Conservation (phyloP, 2,113 vertebrate species). For the Chloropsis hardwickii region DNA sequence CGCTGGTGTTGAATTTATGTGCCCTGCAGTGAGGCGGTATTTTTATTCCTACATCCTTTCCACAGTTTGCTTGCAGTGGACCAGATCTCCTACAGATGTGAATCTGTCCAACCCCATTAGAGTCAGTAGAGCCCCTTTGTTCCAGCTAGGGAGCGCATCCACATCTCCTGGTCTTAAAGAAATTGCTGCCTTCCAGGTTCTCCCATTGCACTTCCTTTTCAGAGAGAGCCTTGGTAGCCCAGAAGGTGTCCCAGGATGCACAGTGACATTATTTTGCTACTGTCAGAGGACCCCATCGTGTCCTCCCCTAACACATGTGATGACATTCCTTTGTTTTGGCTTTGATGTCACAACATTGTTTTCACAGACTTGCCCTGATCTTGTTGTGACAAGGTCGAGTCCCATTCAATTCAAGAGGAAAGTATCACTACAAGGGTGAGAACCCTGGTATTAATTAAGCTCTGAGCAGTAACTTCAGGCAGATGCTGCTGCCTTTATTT, state of each 20-base stretch:
- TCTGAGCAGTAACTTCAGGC: background rate
- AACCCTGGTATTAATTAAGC: background rate
- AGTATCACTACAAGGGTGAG: background rate
- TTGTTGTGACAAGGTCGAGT: constrained; percentile 19
- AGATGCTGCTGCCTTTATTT: background rate
- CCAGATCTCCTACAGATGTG: background rate
- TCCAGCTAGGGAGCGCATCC: background rate
- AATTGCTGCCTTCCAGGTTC: background rate
- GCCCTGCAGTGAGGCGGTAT: background rate
- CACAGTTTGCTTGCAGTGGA: background rate
- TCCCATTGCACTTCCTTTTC: background rate
- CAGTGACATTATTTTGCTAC: background rate
- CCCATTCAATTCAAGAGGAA: background rate
- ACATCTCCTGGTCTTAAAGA: background rate
- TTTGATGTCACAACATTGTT: constrained; percentile 34
- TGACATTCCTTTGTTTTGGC: constrained; percentile 33
- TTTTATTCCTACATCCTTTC: background rate
- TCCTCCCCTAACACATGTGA: background rate
- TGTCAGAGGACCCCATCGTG: background rate
- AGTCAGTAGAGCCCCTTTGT: background rate
- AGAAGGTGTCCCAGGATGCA: background rate
- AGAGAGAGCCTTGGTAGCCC: background rate
- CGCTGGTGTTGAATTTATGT: background rate
- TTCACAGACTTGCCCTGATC: background rate
- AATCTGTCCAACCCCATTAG: background rate